Conservation (phyloP, 2,888 invertebrate species). For the Melitaea athalia region DNA sequence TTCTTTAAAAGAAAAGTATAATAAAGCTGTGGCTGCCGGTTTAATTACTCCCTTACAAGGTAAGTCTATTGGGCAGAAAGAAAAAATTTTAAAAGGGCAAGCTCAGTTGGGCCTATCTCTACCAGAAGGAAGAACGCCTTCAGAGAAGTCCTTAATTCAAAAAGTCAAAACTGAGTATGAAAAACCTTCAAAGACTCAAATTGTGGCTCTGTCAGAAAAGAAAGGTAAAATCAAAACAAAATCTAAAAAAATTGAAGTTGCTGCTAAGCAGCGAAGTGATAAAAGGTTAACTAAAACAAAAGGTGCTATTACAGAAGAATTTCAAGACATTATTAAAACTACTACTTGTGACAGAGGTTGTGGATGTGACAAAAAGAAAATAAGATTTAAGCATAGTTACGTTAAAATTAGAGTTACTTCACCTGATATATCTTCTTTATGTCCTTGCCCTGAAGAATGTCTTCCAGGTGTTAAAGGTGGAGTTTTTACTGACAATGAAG, state of each 20-base stretch:
- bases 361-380: slow-evolving; percentile 68
- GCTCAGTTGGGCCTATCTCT: slow-evolving; percentile 39
- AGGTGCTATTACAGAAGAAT: slow-evolving; percentile 52
- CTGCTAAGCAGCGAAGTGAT: slow-evolving; percentile 23
- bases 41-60: slow-evolving; percentile 45
- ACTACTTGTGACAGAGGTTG: slow-evolving; percentile 63
- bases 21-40: slow-evolving; percentile 44
- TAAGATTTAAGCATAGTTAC: slow-evolving; percentile 67
- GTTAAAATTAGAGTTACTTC: slow-evolving; percentile 67
- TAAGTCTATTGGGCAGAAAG: slow-evolving; percentile 43
- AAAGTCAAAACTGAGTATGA: slow-evolving; percentile 48
- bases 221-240: slow-evolving; percentile 49
- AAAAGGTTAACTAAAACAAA: slow-evolving; percentile 29
- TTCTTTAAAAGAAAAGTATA: slow-evolving; percentile 34
- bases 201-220: slow-evolving; percentile 40
- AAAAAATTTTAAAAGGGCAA: slow-evolving; percentile 43
- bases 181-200: slow-evolving; percentile 44
- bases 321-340: slow-evolving; percentile 59
- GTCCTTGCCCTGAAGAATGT: slow-evolving; percentile 64
- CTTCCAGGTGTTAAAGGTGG: slow-evolving; percentile 60
- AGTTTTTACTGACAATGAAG: slow-evolving; percentile 62
- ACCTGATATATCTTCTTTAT: slow-evolving; percentile 63
- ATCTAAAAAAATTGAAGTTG: slow-evolving; percentile 47
- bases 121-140: slow-evolving; percentile 44
- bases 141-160: slow-evolving; percentile 45